phyloP scores from a whole-genome alignment of 2,113 vertebrate species.

The Boleophthalmus pectinirostris region DNA sequence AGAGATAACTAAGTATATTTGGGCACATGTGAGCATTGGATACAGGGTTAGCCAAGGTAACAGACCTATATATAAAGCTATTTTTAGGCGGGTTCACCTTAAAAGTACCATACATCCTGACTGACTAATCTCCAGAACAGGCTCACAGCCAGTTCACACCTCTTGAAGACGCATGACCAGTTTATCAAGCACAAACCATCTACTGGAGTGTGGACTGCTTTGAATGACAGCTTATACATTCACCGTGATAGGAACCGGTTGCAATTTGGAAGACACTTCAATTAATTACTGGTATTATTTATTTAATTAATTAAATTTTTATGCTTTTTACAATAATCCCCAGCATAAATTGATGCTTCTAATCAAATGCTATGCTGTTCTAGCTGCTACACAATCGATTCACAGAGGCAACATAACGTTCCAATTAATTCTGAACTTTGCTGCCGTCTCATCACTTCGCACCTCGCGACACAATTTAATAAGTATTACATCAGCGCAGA shows the following conservation, averaged over 20 bases:
- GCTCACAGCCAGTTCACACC: conserved; percentile 1
- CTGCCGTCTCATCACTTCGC: not conserved
- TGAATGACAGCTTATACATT: not conserved
- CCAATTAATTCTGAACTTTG: not conserved
- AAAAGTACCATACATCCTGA: not conserved
- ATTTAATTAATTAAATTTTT: not conserved
- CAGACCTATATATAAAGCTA: conserved; percentile 2
- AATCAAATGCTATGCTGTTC: not conserved
- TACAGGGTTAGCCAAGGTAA: not conserved
- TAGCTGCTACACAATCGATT: not conserved
- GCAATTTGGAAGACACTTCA: not conserved
- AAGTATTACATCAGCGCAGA: conserved; percentile 1
- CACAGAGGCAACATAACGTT: not conserved
- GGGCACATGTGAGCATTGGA: not conserved
- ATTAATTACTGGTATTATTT: not conserved
- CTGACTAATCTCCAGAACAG: not conserved
- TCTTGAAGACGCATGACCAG: not conserved
- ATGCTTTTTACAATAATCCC: not conserved
- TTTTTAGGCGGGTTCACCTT: not conserved
- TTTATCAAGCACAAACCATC: not conserved
- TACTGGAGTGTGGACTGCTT: not conserved
- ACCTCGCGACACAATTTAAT: not conserved
- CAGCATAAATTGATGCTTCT: not conserved
- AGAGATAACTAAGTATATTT: not conserved
- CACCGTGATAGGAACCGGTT: not conserved